These are phyloP conservation scores for Rhynchomys soricoides DNA, from an alignment of 2,113 vertebrate species.

Conservation along the genomic window DNA sequence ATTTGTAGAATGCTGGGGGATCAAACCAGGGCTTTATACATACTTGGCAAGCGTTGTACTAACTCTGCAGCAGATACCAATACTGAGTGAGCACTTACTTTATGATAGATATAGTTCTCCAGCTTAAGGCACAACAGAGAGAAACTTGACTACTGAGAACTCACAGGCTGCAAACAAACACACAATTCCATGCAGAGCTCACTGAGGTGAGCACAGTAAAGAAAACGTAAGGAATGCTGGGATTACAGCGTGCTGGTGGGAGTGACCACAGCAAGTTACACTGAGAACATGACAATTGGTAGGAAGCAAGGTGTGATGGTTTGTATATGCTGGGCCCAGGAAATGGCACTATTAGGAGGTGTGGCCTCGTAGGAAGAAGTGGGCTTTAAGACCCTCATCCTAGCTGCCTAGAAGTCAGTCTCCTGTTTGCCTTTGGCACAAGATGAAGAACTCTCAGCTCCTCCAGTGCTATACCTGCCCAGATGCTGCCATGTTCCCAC, in stretches of 20 bases:
- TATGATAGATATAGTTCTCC: neutral
- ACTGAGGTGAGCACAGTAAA: fast-evolving
- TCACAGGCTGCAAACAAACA: neutral
- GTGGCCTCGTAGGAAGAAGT: too few relatives aligned
- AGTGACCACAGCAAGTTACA: neutral
- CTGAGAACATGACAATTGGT: neutral
- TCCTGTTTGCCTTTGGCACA: too few relatives aligned
- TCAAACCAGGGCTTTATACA: neutral
- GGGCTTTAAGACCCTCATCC: too few relatives aligned
- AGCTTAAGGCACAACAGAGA: neutral
- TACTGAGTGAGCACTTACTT: neutral
- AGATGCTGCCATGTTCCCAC: too few relatives aligned
- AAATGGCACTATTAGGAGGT: too few relatives aligned
- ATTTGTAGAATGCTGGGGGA: neutral
- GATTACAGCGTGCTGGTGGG: neutral
- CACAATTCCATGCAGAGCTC: neutral
- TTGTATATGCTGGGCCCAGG: too few relatives aligned
- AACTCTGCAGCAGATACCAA: neutral
- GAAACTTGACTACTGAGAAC: neutral
- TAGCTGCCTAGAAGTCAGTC: too few relatives aligned
- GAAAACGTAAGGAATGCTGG: neutral
- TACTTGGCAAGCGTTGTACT: neutral
- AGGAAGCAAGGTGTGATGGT: too few relatives aligned
- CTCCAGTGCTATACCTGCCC: too few relatives aligned
- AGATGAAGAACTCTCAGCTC: too few relatives aligned